These are phyloP conservation scores for Holothuria leucospilota DNA, from an alignment of 53 echinoderm and acorn worm genomes.

Conservation along the genomic window DNA sequence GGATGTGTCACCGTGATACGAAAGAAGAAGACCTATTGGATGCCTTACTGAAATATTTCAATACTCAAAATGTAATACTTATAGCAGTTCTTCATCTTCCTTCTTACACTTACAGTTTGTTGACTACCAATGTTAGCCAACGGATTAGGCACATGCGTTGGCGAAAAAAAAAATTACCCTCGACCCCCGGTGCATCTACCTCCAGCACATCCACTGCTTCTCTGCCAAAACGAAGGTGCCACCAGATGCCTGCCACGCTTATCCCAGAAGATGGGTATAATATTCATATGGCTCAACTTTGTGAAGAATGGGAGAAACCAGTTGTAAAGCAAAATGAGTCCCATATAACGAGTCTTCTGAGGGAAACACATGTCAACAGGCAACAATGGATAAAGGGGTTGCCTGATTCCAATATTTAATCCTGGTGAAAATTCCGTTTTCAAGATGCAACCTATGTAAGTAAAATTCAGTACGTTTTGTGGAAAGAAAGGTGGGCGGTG, in stretches of 20 bases:
- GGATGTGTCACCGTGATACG: too few species aligned
- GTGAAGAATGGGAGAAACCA: constrained; percentile 48
- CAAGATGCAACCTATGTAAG: constrained; percentile 16
- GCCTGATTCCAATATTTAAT: constrained; percentile 44
- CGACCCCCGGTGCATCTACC: too few species aligned
- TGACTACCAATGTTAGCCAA: constrained; percentile 56
- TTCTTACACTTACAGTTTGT: constrained; percentile 15
- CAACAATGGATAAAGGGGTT: constrained; percentile 49
- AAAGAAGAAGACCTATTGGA: too few species aligned
- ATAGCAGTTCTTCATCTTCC: too few species aligned
- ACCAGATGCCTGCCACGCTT: not conserved
- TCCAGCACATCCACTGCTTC: too few species aligned
- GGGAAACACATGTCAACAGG: constrained; percentile 28
- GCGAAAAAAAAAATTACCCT: constrained; percentile 31
- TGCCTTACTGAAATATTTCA: too few species aligned
- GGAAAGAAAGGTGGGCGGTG: too few species aligned
- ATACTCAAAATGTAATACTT: too few species aligned
- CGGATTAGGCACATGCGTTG: constrained; percentile 60
- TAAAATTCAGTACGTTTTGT: not conserved
- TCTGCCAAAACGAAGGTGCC: too few species aligned
- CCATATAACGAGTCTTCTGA: constrained; percentile 44
- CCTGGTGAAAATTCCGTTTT: not conserved
- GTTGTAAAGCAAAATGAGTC: constrained; percentile 19
- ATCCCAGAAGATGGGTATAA: constrained; percentile 30
- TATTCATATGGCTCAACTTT: constrained; percentile 39